A percentile compares a stretch with the other conserved stretches of the same genome.
These are phyloP conservation scores for Polydrusus tereticollis DNA, from an alignment of 2,888 invertebrate genomes.

Conservation along the genomic window DNA sequence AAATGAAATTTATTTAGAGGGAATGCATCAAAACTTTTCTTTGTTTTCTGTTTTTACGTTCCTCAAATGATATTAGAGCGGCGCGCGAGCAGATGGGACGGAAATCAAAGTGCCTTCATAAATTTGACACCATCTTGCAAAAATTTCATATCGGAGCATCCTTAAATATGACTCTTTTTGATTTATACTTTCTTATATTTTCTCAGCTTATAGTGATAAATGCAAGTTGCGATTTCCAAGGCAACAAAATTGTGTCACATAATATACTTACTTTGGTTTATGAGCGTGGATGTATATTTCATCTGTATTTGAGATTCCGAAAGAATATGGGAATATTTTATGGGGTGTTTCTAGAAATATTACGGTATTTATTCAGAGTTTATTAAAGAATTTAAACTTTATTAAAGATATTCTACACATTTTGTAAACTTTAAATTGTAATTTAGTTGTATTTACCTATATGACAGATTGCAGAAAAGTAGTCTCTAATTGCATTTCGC, in stretches of 20 bases:
- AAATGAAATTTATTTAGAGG: not conserved
- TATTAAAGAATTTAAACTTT: slow-evolving; percentile 1
- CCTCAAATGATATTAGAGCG: slow-evolving; percentile 38
- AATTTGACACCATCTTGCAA: slow-evolving; percentile 63
- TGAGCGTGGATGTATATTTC: slow-evolving; percentile 34
- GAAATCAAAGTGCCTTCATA: slow-evolving; percentile 61
- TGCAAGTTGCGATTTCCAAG: slow-evolving; percentile 43
- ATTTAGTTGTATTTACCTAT: no score
- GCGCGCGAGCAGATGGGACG: slow-evolving; percentile 58
- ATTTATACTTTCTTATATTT: slow-evolving; percentile 56
- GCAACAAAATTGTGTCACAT: slow-evolving; percentile 40
- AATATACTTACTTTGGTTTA: slow-evolving; percentile 31
- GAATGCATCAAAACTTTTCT: slow-evolving; percentile 13
- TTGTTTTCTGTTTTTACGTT: slow-evolving; percentile 38
- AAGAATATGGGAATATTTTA: slow-evolving; percentile 20
- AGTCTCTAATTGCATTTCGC: no score
- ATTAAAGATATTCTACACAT: not conserved
- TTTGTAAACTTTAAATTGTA: no score
- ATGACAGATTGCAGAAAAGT: no score
- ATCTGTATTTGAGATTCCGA: slow-evolving; percentile 29
- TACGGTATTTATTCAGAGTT: slow-evolving; percentile 9
- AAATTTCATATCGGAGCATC: slow-evolving; percentile 61
- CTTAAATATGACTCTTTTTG: slow-evolving; percentile 57
- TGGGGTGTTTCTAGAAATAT: not conserved
- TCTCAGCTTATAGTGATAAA: slow-evolving; percentile 46